Evolutionary conservation across 2,888 invertebrate species (phyloP).

Genomic region (Octodonta nipae): DNA sequence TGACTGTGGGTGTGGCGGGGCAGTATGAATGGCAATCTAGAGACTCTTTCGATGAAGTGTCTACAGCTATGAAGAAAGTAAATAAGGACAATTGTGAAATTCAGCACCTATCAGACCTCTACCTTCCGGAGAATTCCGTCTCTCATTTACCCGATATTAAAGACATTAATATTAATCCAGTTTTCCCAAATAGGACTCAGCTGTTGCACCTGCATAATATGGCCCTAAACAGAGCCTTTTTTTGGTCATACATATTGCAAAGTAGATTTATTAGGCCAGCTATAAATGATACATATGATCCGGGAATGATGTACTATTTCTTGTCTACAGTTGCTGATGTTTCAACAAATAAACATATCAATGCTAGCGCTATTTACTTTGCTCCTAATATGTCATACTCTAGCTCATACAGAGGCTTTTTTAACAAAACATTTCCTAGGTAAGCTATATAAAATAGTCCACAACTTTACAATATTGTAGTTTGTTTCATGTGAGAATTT

Average conservation of each 20-base stretch:
- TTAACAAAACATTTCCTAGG: slow-evolving; percentile 81
- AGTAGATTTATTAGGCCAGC: slow-evolving; percentile 79
- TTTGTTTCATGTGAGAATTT: no score
- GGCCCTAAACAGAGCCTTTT: slow-evolving; percentile 90
- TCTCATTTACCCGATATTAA: slow-evolving; percentile 88
- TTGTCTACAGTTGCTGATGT: slow-evolving; percentile 90
- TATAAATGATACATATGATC: slow-evolving; percentile 85
- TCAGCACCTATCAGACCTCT: slow-evolving; percentile 70
- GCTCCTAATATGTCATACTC: slow-evolving; percentile 88
- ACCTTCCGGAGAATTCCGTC: slow-evolving; percentile 69
- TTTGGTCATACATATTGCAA: slow-evolving; percentile 88
- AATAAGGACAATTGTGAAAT: slow-evolving; percentile 81
- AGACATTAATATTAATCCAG: slow-evolving; percentile 84
- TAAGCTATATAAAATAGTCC: no score
- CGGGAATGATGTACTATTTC: slow-evolving; percentile 96
- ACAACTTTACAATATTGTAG: no score
- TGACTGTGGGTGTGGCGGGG: slow-evolving; percentile 44
- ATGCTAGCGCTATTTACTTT: slow-evolving; percentile 87
- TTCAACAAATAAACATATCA: slow-evolving; percentile 79
- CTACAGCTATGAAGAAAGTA: slow-evolving; percentile 69
- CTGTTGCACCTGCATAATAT: slow-evolving; percentile 88
- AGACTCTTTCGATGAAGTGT: slow-evolving; percentile 82
- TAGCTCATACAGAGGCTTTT: slow-evolving; percentile 86
- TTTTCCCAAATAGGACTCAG: slow-evolving; percentile 88
- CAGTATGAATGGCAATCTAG: slow-evolving; percentile 87